Conservation (phyloP, 2,888 invertebrate species). For the Gortyna flavago region DNA sequence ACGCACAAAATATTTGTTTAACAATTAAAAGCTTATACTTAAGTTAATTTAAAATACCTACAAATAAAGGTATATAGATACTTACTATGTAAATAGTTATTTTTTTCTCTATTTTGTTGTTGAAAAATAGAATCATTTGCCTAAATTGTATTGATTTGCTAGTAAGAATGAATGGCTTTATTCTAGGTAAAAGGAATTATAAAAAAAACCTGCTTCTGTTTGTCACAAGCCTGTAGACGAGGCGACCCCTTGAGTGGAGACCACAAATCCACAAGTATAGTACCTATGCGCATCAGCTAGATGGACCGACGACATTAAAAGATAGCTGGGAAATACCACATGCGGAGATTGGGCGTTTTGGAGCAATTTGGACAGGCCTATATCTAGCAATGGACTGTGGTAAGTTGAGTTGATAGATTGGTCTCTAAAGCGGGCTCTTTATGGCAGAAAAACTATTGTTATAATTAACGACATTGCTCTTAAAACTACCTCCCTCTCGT, state of each 20-base stretch:
- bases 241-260: background rate
- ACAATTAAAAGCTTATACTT: background rate
- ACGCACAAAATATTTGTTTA: conserved; percentile 27
- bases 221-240: background rate
- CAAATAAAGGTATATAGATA: conserved; percentile 17
- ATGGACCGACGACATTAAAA: background rate
- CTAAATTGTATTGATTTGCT: too few species aligned
- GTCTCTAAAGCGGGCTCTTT: too few species aligned
- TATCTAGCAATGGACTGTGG: background rate
- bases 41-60: conserved; percentile 21
- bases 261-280: background rate
- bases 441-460: background rate
- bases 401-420: background rate
- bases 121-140: background rate
- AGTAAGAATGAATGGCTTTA: background rate
- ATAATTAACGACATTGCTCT: background rate
- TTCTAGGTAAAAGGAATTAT: background rate
- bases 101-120: background rate
- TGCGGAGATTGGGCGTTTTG: too few species aligned
- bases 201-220: background rate
- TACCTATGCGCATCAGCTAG: background rate
- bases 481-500: too few species aligned
- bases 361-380: background rate
- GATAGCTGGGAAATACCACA: background rate
- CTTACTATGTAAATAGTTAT: background rate